phyloP scores from a whole-genome alignment of 2,797 vertebrate species.

The Amphiprion clarkii region DNA sequence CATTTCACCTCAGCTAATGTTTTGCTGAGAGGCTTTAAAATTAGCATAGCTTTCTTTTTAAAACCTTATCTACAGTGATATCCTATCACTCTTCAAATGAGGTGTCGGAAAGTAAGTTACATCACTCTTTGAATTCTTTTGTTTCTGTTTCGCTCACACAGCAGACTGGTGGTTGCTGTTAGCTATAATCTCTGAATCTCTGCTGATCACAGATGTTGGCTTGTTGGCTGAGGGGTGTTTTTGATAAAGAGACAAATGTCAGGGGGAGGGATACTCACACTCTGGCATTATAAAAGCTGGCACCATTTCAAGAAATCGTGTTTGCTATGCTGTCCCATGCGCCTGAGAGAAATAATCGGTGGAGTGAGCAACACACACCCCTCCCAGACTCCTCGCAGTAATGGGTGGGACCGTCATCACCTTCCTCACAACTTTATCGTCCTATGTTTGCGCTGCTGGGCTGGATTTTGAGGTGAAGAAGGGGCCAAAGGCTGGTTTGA shows the following conservation, averaged over 20 bases:
- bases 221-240: conserved; percentile 74
- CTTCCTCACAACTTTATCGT: conserved; percentile 29
- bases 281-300: conserved; percentile 67
- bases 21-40: conserved; percentile 58
- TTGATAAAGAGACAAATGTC: conserved; percentile 80
- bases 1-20: conserved; percentile 44
- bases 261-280: conserved; percentile 64
- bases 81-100: conserved; percentile 51
- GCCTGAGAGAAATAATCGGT: conserved; percentile 39
- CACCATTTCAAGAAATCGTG: conserved; percentile 67
- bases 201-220: conserved; percentile 78
- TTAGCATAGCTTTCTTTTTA: conserved; percentile 38
- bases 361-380: conserved; percentile 40
- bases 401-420: conserved; percentile 45
- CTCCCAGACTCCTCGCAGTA: conserved; percentile 26
- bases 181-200: conserved; percentile 73
- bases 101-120: conserved; percentile 47
- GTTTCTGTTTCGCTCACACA: conserved; percentile 48
- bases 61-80: conserved; percentile 31
- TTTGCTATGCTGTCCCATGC: conserved; percentile 65
- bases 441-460: conserved; percentile 34
- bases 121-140: conserved; percentile 50
- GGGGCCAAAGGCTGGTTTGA: conserved; percentile 25
- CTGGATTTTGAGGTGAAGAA: conserved; percentile 34
- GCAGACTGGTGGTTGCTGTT: conserved; percentile 68